phyloP scores from a whole-genome alignment of 1,140 invertebrate species.

The Drosophila pectinifera region DNA sequence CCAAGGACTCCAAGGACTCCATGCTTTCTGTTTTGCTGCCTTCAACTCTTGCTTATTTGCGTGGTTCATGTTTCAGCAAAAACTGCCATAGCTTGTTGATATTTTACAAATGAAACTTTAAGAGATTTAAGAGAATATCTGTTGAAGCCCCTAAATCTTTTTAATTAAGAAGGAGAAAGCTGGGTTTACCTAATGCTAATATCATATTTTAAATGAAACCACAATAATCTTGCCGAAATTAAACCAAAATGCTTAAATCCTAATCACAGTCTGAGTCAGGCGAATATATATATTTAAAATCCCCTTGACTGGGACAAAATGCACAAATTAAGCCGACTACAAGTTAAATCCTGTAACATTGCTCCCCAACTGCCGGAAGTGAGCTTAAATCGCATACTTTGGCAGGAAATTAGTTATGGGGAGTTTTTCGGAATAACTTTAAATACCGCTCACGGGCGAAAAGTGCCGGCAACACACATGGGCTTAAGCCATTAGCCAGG shows the following conservation, averaged over 20 bases:
- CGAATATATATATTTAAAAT: conserved; percentile 1
- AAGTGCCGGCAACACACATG: conserved; percentile 44
- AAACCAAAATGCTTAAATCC: neutral
- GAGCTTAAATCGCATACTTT: too few species aligned
- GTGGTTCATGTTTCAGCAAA: neutral
- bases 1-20: neutral
- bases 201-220: neutral
- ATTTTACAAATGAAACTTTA: neutral
- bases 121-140: too few species aligned
- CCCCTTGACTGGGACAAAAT: neutral
- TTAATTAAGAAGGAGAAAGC: too few species aligned
- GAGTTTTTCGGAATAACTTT: conserved; percentile 19
- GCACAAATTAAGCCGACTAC: conserved; percentile 1
- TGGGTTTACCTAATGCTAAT: too few species aligned
- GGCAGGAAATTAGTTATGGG: conserved; percentile 40
- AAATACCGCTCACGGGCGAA: conserved; percentile 10
- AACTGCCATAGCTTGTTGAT: neutral
- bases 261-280: neutral
- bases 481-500: conserved; percentile 72
- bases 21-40: too few species aligned
- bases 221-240: neutral
- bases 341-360: conserved; percentile 11
- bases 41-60: conserved; percentile 1
- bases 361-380: conserved; percentile 13
- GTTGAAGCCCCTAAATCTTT: too few species aligned